Conservation (phyloP, 2,888 invertebrate species). For the Stenotaenia linearis region DNA sequence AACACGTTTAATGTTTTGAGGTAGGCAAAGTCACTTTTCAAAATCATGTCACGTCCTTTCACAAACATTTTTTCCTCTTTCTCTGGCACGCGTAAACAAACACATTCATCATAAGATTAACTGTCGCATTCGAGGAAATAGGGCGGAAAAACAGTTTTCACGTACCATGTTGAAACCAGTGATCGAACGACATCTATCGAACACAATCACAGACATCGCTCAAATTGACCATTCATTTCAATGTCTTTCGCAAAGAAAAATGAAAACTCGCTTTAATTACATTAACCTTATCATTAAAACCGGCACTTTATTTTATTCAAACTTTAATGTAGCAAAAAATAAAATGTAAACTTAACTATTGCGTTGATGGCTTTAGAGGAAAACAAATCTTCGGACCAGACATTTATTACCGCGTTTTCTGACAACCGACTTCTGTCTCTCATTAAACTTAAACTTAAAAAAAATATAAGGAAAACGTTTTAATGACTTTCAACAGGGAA, state of each 20-base stretch:
- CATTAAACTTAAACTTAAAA: not conserved
- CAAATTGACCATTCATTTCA: not conserved
- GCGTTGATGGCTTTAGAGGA: not conserved
- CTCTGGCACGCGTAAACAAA: not conserved
- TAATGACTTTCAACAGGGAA: not conserved
- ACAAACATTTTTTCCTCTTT: not conserved
- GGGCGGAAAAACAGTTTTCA: not conserved
- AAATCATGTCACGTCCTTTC: not conserved
- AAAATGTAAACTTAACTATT: not conserved
- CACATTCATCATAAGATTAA: constrained; percentile 5
- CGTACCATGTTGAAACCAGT: not conserved
- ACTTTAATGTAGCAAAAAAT: not conserved
- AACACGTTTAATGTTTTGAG: not conserved
- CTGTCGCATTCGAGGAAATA: not conserved
- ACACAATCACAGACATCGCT: not conserved
- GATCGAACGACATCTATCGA: not conserved
- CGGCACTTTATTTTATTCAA: too few species aligned
- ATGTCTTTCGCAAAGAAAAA: not conserved
- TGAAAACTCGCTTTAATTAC: not conserved
- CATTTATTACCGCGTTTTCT: not conserved
- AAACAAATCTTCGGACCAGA: not conserved
- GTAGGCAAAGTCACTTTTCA: not conserved
- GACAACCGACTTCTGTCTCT: not conserved
- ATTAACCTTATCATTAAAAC: not conserved
- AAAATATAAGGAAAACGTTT: not conserved